phyloP scores from a whole-genome alignment of 2,888 invertebrate genomes.

The Nipponacmea schrenckii region DNA sequence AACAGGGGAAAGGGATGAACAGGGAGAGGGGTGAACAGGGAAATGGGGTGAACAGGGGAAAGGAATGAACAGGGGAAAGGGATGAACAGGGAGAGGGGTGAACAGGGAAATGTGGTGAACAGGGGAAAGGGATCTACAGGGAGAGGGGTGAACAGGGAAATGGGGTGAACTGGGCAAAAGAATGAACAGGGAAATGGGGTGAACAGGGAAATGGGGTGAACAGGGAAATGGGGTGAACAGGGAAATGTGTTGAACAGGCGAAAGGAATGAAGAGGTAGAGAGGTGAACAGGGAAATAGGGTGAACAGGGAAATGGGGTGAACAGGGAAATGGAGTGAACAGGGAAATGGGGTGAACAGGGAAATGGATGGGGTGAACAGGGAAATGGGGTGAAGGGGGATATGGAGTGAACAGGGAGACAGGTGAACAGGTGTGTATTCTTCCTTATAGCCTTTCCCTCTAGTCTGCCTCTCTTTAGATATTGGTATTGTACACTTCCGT shows the following conservation, averaged over 20 bases:
- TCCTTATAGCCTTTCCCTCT: too few relatives aligned
- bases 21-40: too few relatives aligned
- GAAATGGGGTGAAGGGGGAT: too few relatives aligned
- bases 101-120: neutral
- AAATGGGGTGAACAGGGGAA: neutral
- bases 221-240: neutral
- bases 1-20: neutral
- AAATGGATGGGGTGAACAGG: neutral
- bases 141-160: too few relatives aligned
- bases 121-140: too few relatives aligned
- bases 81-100: neutral
- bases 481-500: too few relatives aligned
- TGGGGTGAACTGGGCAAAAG: neutral
- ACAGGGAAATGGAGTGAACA: neutral
- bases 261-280: neutral
- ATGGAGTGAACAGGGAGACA: neutral
- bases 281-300: too few relatives aligned
- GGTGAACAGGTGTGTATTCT: too few relatives aligned
- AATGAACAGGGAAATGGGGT: constrained; percentile 3
- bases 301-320: neutral
- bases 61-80: too few relatives aligned
- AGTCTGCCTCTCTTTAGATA: neutral
- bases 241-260: too few relatives aligned
- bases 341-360: neutral
- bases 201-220: neutral